Evolutionary conservation across 1,140 invertebrate genomes (phyloP), one percentile per base, ranked within the genome.

Genomic region (Drosophila kurseongensis): DNA sequence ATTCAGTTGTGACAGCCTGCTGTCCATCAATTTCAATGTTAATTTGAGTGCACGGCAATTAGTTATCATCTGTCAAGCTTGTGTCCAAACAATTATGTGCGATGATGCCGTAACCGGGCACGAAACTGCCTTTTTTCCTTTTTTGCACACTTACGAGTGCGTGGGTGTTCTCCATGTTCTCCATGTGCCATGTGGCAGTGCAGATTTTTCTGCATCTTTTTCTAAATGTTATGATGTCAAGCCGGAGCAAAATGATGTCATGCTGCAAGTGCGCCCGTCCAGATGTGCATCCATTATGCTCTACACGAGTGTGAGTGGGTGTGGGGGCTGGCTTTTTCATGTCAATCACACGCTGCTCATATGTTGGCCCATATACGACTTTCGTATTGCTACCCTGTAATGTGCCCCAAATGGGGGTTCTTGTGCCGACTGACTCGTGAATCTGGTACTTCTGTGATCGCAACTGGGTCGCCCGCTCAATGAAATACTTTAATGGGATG

Each of bases 211-310:
- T 55, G 44, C 27, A 40, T 58, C 63, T 58, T 54, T 36, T 66
- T 77, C 67, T 77, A 68, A 38, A 62, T 62, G 36, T 23, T 78
- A 61, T 77, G 79, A 83, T 88, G 83, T 85, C 83, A 88, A 80
- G 58, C 66, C 38, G 36, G 47, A 65, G 67, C 32, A 65, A 84
- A 88, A 88, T 88, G 83, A 88, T 88, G 83, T 88, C 83, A 88
- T 88, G 83, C 83, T 84, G 80, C 83, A 88, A 88, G 83, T 89
- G 84, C 83, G 83, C 79, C 41, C 59, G 79, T 88, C 83, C 83
- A 88, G 83, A 88, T 88, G 83, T 88, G 80, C 84, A 84, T 80
- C 79, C 77, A 88, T 88, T 89, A 88, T 88, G 84, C 76, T 89
- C 38, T 36, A 29, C 29, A 16, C n/a, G 48, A 16, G 23, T 51